Base-by-base conservation (phyloP, 1,140 invertebrate genomes). In the Matsumurasca onukii region DNA sequence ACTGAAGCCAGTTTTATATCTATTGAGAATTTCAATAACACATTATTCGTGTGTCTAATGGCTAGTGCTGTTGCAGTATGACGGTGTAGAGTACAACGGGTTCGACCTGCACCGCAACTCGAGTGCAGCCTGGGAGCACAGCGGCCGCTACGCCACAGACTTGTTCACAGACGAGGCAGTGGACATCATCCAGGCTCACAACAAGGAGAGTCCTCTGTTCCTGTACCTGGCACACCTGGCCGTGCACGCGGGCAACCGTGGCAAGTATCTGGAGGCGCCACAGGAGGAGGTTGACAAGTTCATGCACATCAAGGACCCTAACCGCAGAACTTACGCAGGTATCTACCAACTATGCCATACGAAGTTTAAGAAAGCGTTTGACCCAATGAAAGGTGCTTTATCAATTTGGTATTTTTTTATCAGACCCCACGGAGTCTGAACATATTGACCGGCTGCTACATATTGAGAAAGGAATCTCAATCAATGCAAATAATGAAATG, bases 121-220 rank as follows among this genome's bases (percentile, higher is more conserved):
- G 39, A 80, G 79, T 20, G 79, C 85, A 1, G 87, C 85, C 1
- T 86, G 85, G 76, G 85, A 87, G 27, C 72, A 81, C 12, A 80
- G 77, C n/a, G 88, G 86, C 1, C 80, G 84, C 64, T 91, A 92
- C 74, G 84, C 86, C 1, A 91, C 90, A 0, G 85, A 89, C 70
- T 75, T 90, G 1, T 90, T 89, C 71, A 89, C 88, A 0, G 80
- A 86, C 1, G 83, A 87, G 71, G 86, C 88, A 0, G 77, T 86
- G 0, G 78, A 79, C 2, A 79, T 86, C 2, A 89, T 90, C n/a
- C 73, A 82, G 22, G 72, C 81, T 3, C 86, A 89, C 72, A 82
- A 88, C 61, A 69, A 77, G 49, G 73, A 78, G 15, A 72, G 78
- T 17, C 88, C 89, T 0, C 77, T 90, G 25, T 90, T 89, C 76